Percentiles rank a stretch among this genome's conserved stretches.
Evolutionary conservation across 2,888 invertebrate species (phyloP).

Genomic region (Piscicola geometra): DNA sequence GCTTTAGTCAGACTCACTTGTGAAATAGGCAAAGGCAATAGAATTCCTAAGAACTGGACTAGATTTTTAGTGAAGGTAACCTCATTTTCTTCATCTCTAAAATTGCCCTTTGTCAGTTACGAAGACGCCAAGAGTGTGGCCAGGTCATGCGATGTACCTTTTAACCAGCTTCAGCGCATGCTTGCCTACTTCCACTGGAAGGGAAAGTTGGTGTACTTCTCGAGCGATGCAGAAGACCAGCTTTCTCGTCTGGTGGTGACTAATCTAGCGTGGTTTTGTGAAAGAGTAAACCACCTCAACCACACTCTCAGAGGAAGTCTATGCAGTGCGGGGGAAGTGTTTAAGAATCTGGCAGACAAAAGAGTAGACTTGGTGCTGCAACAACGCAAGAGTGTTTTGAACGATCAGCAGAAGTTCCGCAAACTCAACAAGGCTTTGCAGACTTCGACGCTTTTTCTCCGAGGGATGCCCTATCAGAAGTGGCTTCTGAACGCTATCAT

Average conservation of each 20-base stretch:
- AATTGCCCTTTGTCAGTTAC: slow-evolving; percentile 42
- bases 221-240: slow-evolving; percentile 39
- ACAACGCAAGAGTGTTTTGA: not conserved
- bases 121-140: slow-evolving; percentile 44
- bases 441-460: not conserved
- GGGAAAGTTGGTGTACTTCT: slow-evolving; percentile 44
- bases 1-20: slow-evolving; percentile 42
- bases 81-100: slow-evolving; percentile 27
- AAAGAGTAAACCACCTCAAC: slow-evolving; percentile 39
- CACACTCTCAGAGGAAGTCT: slow-evolving; percentile 39
- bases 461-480: slow-evolving; percentile 38
- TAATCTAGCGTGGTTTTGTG: slow-evolving; percentile 44
- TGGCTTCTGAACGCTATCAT: slow-evolving; percentile 45
- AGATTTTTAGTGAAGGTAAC: slow-evolving; percentile 41
- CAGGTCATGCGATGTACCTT: slow-evolving; percentile 43
- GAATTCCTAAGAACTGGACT: slow-evolving; percentile 43
- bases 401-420: not conserved
- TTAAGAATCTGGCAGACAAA: slow-evolving; percentile 39
- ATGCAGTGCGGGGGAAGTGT: slow-evolving; percentile 36
- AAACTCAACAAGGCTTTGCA: not conserved
- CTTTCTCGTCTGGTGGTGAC: slow-evolving; percentile 43
- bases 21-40: slow-evolving; percentile 34
- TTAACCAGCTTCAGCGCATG: slow-evolving; percentile 42
- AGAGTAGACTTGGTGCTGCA: slow-evolving; percentile 40
- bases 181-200: slow-evolving; percentile 44